A percentile compares a stretch with the other conserved stretches of the same genome.
Evolutionary conservation across 2,797 vertebrate genomes (phyloP).

Genomic region (Etheostoma nigrum): DNA sequence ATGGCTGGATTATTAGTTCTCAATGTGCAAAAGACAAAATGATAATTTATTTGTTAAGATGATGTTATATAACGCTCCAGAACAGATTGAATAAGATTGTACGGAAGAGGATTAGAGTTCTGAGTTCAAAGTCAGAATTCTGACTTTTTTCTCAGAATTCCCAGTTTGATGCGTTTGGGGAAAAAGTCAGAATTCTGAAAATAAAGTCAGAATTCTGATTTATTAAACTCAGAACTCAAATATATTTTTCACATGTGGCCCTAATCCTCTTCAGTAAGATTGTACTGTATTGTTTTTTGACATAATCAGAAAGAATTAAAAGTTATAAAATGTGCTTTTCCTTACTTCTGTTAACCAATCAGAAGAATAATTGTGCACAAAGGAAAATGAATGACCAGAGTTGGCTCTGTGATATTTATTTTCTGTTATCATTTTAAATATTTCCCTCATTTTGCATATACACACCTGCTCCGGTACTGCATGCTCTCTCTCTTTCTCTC

Average conservation of each 20-base stretch:
- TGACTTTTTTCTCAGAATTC: too few species aligned
- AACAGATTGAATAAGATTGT: not conserved
- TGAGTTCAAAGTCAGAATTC: too few species aligned
- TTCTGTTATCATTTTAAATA: conserved; percentile 46
- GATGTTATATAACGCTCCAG: not conserved
- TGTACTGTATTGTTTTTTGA: not conserved
- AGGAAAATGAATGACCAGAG: not conserved
- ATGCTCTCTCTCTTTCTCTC: not conserved
- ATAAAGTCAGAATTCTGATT: too few species aligned
- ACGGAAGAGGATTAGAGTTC: too few species aligned
- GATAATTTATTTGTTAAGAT: too few species aligned
- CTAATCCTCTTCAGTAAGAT: too few species aligned
- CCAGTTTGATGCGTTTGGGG: too few species aligned
- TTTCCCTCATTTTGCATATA: not conserved
- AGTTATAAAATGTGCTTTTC: not conserved
- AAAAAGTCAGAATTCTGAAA: too few species aligned
- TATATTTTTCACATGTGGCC: too few species aligned
- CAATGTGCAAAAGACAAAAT: too few species aligned
- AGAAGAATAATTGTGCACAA: not conserved
- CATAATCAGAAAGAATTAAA: not conserved
- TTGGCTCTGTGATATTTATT: conserved; percentile 12
- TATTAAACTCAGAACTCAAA: too few species aligned
- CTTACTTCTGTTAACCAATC: not conserved
- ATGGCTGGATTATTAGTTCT: not conserved
- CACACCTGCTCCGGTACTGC: not conserved